phyloP scores from a whole-genome alignment of 2,113 vertebrate species.

The Acanthochromis polyacanthus region DNA sequence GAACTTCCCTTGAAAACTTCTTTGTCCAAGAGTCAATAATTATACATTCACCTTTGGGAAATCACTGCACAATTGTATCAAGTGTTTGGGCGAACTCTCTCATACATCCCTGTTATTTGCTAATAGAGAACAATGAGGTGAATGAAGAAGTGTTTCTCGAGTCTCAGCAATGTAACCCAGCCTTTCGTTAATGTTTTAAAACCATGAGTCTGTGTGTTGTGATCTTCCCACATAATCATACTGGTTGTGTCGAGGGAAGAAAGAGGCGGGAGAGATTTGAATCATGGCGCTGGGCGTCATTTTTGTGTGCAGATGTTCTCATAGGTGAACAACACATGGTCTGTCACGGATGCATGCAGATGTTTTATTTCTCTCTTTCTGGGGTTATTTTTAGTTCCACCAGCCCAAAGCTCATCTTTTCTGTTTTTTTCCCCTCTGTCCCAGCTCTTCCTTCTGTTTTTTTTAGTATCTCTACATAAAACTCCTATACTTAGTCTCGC shows the following conservation, averaged over 20 bases:
- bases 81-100: conserved; percentile 48
- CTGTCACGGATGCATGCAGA: conserved; percentile 38
- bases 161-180: conserved; percentile 35
- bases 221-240: not conserved
- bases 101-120: conserved; percentile 10
- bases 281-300: conserved; percentile 13
- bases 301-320: conserved; percentile 13
- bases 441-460: conserved; percentile 14
- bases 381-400: conserved; percentile 54
- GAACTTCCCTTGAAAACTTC: conserved; percentile 38
- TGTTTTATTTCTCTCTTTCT: conserved; percentile 46
- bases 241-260: conserved; percentile 11
- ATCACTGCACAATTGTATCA: conserved; percentile 41
- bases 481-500: conserved; percentile 9
- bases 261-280: conserved; percentile 14
- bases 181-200: conserved; percentile 18
- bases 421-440: conserved; percentile 7
- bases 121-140: conserved; percentile 21
- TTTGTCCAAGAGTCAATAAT: conserved; percentile 37
- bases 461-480: conserved; percentile 11
- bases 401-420: conserved; percentile 33
- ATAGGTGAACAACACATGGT: not conserved
- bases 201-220: conserved; percentile 5
- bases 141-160: conserved; percentile 4
- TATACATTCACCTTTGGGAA: conserved; percentile 38